These are phyloP conservation scores for Ashinkailepas kermadecensis DNA, from an alignment of 2,888 invertebrate genomes.

Conservation along the genomic window DNA sequence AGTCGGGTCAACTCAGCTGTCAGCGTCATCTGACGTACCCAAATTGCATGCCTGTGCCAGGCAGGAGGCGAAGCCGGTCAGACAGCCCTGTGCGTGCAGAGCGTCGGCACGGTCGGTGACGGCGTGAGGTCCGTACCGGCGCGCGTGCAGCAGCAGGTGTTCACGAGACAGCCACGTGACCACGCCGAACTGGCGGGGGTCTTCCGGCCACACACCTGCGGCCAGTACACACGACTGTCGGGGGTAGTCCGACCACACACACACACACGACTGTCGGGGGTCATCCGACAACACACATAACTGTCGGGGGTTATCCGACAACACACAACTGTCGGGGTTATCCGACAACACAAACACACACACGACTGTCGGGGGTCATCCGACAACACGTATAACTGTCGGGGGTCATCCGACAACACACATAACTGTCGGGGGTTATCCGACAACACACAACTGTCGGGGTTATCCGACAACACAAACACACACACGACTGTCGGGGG, in stretches of 20 bases:
- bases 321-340: background rate
- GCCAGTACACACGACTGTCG: background rate
- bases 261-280: background rate
- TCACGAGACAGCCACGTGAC: constrained; percentile 64
- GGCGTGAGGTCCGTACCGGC: background rate
- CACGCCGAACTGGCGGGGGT: constrained; percentile 57
- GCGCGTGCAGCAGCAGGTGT: constrained; percentile 43
- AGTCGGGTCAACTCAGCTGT: too few species aligned
- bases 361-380: background rate
- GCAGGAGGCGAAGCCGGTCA: constrained; percentile 72
- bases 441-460: background rate
- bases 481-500: too few species aligned
- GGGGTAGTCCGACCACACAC: background rate
- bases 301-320: background rate
- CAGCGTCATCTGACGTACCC: background rate
- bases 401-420: too few species aligned
- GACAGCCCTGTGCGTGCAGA: constrained; percentile 61
- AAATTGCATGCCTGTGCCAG: constrained; percentile 63
- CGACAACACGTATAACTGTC: too few species aligned
- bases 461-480: too few species aligned
- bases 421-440: too few species aligned
- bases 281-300: background rate
- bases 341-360: background rate
- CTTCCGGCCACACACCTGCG: constrained; percentile 3
- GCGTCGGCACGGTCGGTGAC: constrained; percentile 54